Base-by-base conservation (phyloP, 2,797 vertebrate species). In the Hirundo rustica region DNA sequence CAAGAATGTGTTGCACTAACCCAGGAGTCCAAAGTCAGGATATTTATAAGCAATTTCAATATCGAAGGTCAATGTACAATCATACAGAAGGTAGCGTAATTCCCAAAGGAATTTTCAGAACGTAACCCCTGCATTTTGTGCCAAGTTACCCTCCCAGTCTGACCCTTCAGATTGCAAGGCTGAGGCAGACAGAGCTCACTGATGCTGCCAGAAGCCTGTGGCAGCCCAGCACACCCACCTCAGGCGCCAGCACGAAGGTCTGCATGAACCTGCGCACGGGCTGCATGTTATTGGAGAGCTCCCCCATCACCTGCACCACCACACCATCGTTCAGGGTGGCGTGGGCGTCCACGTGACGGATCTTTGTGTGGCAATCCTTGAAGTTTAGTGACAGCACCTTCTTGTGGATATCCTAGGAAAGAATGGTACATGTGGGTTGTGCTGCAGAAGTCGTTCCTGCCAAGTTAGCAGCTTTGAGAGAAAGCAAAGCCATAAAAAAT, bases 181-280 rank as follows among this genome's bases (percentile, higher is more conserved):
- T 4, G 14, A 75, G 36, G 11, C 44, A 55, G 47, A 11, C 11
- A 71, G 32, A 32, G 22, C 30, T 54, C 21, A 3, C 1, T 5
- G 36, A 10, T 3, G 8, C 12, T 50, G 48, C 10, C 20, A 16
- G 50, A 2, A 12, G 1, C 22, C 30, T 40, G 13, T 38, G 11
- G 19, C 16, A 29, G 10, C 5, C 30, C 32, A 18, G 62, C 64
- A n/a, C 29, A 36, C 97, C 25, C 97, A 99, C 99, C 99, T 99
- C 99, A 0, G 99, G 99, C 0, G 99, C 99, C 60, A 99, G 98
- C 15, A 99, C 99, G 65, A 99, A 99, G 0, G 99, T 99, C 93
- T 99, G 99, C 99, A 99, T 99, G 98, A 99, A 99, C 75, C 99
- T 98, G 96, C 99, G 98, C 98, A 99, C 98, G 1, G 99, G 99